Percentiles rank a stretch among this genome's conserved stretches.
Conservation (phyloP, 2,888 invertebrate species). For the Ormyrus rosae region DNA sequence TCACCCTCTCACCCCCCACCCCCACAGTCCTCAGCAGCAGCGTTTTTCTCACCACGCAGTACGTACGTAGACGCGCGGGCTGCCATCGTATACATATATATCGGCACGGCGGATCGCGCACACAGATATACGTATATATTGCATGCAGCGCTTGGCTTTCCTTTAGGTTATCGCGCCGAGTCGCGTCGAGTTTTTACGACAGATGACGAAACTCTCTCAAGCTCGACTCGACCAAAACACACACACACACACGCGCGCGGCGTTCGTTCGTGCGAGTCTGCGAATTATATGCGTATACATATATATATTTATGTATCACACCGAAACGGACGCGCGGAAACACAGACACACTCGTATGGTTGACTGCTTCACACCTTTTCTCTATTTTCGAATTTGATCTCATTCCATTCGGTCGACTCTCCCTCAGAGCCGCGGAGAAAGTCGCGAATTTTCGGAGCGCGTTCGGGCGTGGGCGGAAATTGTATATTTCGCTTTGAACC, state of each 20-base stretch:
- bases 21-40: no score
- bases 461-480: no score
- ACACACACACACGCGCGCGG: neutral
- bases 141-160: neutral
- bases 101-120: neutral
- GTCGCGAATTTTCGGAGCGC: neutral
- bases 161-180: constrained; percentile 21
- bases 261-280: no score
- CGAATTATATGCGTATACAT: no score
- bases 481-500: no score
- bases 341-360: constrained; percentile 36
- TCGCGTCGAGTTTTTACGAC: constrained; percentile 29
- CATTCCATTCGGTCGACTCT: constrained; percentile 54
- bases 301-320: no score
- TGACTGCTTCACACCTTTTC: constrained; percentile 52
- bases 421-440: constrained; percentile 29
- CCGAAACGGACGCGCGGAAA: neutral
- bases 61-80: neutral
- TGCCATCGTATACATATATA: neutral
- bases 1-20: no score
- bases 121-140: neutral
- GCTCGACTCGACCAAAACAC: constrained; percentile 27
- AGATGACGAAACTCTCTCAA: constrained; percentile 13
- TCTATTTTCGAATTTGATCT: constrained; percentile 59
- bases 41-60: neutral